A percentile compares a stretch with the other conserved stretches of the same genome.
These are phyloP conservation scores for Ageneiosus marmoratus DNA, from an alignment of 2,113 vertebrate genomes.

Conservation along the genomic window DNA sequence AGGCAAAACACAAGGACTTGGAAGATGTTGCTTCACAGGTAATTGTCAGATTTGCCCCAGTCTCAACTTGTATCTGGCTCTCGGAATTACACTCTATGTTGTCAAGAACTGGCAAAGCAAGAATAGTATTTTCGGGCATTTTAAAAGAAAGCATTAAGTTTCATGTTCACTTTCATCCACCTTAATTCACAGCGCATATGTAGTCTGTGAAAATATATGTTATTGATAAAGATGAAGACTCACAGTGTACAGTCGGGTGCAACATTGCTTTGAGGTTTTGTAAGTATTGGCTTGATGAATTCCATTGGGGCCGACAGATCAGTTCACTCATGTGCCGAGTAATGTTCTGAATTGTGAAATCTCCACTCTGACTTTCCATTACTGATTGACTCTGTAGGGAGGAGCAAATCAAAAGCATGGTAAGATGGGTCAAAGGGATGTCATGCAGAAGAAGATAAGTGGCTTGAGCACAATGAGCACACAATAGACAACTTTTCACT, in stretches of 20 bases:
- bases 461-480: neutral
- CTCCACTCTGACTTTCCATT: constrained; percentile 21
- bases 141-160: neutral
- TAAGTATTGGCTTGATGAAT: neutral
- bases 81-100: constrained; percentile 53
- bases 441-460: neutral
- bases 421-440: neutral
- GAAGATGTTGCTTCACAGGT: constrained; percentile 40
- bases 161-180: neutral
- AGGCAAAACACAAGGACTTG: constrained; percentile 48
- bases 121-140: neutral
- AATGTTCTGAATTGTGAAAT: constrained; percentile 40
- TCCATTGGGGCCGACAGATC: constrained; percentile 46
- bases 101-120: constrained; percentile 52
- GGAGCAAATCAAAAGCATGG: neutral
- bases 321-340: constrained; percentile 37
- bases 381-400: constrained; percentile 26
- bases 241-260: constrained; percentile 44
- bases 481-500: neutral
- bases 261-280: constrained; percentile 16
- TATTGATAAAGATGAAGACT: neutral
- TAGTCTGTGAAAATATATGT: neutral
- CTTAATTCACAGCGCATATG: neutral
- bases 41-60: constrained; percentile 60
- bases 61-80: constrained; percentile 18